Evolutionary conservation across 2,113 vertebrate species (phyloP).

Genomic region (Axis porcinus): DNA sequence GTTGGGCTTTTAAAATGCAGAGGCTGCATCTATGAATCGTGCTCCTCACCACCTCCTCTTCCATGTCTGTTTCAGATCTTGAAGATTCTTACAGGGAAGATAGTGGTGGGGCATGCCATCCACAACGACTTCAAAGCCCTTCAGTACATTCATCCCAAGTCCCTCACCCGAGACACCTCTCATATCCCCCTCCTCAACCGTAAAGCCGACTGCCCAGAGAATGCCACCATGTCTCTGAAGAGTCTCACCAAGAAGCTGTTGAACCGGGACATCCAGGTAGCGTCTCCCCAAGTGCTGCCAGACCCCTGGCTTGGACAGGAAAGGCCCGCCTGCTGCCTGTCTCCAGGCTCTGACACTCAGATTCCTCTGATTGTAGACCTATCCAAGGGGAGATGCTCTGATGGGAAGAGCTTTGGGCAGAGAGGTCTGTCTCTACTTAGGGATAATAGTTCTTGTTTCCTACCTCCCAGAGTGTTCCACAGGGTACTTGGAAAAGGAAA

Average conservation of each 20-base stretch:
- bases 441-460: background rate
- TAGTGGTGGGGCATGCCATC: slow-evolving; percentile 92
- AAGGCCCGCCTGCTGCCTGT: background rate
- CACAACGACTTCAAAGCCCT: slow-evolving; percentile 93
- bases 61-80: slow-evolving; percentile 82
- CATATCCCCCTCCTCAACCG: slow-evolving; percentile 88
- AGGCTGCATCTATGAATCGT: no score
- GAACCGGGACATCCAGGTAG: slow-evolving; percentile 91
- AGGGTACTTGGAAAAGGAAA: background rate
- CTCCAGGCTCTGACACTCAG: background rate
- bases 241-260: slow-evolving; percentile 90
- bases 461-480: background rate
- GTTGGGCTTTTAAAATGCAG: background rate
- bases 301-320: background rate
- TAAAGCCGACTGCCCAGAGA: slow-evolving; percentile 82
- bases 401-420: background rate
- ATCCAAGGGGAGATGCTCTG: background rate
- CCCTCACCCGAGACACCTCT: slow-evolving; percentile 89
- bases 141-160: slow-evolving; percentile 84
- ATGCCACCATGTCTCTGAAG: slow-evolving; percentile 84
- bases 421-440: background rate
- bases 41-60: background rate
- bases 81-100: slow-evolving; percentile 87
- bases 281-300: background rate
- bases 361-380: background rate